phyloP scores from a whole-genome alignment of 2,113 vertebrate genomes.

The Hydropotes inermis region DNA sequence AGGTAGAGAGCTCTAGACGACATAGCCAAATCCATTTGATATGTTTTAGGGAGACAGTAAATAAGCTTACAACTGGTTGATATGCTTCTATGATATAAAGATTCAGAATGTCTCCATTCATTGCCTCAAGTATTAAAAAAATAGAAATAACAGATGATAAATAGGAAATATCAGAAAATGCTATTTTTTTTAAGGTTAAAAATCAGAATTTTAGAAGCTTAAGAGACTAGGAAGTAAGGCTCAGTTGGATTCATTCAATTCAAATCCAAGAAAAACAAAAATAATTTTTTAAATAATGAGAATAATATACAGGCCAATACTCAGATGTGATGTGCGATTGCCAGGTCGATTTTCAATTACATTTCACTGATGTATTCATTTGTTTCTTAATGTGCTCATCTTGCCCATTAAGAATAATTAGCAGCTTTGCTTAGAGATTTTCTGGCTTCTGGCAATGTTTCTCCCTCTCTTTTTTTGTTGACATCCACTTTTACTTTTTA shows the following conservation, averaged over 20 bases:
- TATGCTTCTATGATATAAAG: constrained; percentile 3
- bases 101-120: constrained; percentile 40
- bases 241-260: constrained; percentile 74
- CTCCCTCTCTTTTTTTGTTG: constrained; percentile 67
- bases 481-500: constrained; percentile 84
- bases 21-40: not conserved
- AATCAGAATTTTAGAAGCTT: constrained; percentile 70
- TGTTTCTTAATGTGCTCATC: constrained; percentile 89
- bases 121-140: constrained; percentile 51
- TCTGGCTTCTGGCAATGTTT: constrained; percentile 83
- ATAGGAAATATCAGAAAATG: constrained; percentile 56
- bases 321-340: constrained; percentile 81
- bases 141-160: constrained; percentile 26
- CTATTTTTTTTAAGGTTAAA: constrained; percentile 59
- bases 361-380: constrained; percentile 87
- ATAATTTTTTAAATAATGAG: constrained; percentile 82
- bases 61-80: not conserved
- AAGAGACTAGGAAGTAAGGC: constrained; percentile 71
- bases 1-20: constrained; percentile 13
- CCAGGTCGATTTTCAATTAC: constrained; percentile 87
- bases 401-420: constrained; percentile 89
- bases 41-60: not conserved
- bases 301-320: constrained; percentile 80
- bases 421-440: constrained; percentile 85
- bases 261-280: constrained; percentile 72